Base-by-base conservation (phyloP, 2,888 invertebrate species). In the Syrista parreyssii region DNA sequence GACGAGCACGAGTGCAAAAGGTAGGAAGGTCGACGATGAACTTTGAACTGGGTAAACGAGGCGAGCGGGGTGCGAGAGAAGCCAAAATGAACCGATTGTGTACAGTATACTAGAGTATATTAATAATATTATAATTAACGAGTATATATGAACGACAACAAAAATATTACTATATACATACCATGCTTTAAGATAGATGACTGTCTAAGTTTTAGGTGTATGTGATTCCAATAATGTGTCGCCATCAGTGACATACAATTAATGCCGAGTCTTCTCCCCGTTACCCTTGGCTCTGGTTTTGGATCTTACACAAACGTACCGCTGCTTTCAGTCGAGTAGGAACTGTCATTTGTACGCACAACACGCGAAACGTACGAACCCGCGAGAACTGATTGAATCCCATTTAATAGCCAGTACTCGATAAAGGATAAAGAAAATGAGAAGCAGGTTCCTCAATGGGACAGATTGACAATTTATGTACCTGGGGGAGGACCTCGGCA, bases 91-190 rank as follows among this genome's bases (percentile, higher is more conserved):
- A 89, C 88, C 88, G 89, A 90, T 88, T 87, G 85, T 91, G 91
- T 91, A 91, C 90, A 91, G 90, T 89, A 90, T 88, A 88, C 84
- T 89, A 90, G 88, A 90, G 87, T 89, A 89, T 89, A 87, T 89
- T 89, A 88, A 88, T 88, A 87, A 89, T 88, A 85, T 84, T 87
- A 89, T 86, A 84, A 87, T 85, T 86, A 88, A 85, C 86, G 80
- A 87, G 84, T 86, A 85, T 85, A 83, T 83, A 86, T 82, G 84
- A 86, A 86, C 82, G 84, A 85, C 85, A 87, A 86, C 84, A 79
- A 84, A 85, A 82, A 78, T 77, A 81, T 78, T 80, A 80, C 81
- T 81, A 76, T 79, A 79, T 79, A 81, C 79, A 81, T 85, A 78
- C 85, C 86, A 85, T 84, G 84, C 84, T 87, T 84, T 86, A 85